Evolutionary conservation across 2,888 invertebrate genomes (phyloP), one percentile per base, ranked within the genome.

Genomic region (Auanema freiburgensis): DNA sequence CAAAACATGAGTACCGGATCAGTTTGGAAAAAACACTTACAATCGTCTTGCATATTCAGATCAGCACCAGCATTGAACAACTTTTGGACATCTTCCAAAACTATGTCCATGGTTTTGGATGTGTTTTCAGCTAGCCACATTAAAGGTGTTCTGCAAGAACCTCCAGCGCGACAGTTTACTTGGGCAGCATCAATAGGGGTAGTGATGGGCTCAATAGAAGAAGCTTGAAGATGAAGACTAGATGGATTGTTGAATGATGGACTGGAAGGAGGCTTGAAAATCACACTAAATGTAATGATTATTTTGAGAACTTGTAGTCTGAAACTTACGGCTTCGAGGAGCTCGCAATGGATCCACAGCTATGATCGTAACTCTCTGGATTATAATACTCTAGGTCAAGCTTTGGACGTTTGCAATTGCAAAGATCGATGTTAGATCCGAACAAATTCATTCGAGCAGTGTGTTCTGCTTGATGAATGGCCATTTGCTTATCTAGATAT

Each of bases 41-140:
- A 63, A 21, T 61, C 49, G 41, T 72, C 71, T 46, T 59, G 58
- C 16, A 59, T 59, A 57, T 72, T 60, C 25, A 72, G 52, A 43
- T 63, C 53, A 12, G 71, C 68, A 16, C 71, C 71, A 40, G 60
- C 59, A 8, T 25, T 60, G 59, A 60, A 59, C 52, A 71, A 59
- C 23, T 54, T 43, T 5, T 71, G 52, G n/a, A 66, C 60, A 50
- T 66, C 66, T 6, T 11, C 24, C 49, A 69, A 46, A 33, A 59
- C 14, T 1, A 25, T 23, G 2, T 57, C 59, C 4, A 14, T 57
- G 23, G 51, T 12, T 40, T 65, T 65, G 25, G 6, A 14, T 11
- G 25, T 54, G 40, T 46, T 46, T 4, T 42, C n/a, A 18, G 40
- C 61, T 16, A 61, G 42, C 18, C 43, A 23, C 0, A 57, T 51